Percentiles rank a stretch among this genome's conserved stretches.
Evolutionary conservation across 2,797 vertebrate genomes (phyloP).

Genomic region (Philypnodon macrostomus): DNA sequence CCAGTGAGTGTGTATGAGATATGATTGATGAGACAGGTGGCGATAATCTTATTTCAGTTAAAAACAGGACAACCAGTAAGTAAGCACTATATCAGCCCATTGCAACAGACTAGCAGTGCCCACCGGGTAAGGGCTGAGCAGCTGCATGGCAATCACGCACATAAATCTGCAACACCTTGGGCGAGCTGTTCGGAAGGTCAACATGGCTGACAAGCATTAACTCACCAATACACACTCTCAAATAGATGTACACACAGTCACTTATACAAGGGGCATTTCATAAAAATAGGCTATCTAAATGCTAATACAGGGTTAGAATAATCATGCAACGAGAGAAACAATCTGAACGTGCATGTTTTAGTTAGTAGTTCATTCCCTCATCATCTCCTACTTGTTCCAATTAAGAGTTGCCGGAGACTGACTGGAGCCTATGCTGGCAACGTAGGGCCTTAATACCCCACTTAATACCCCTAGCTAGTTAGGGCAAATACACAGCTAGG

Average conservation of each 20-base stretch:
- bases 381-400: too few species aligned
- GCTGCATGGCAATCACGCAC: constrained; percentile 49
- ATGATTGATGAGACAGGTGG: too few species aligned
- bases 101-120: constrained; percentile 6
- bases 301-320: constrained; percentile 54
- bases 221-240: constrained; percentile 17
- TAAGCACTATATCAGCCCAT: too few species aligned
- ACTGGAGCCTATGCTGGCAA: too few species aligned
- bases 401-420: too few species aligned
- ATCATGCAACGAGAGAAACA: constrained; percentile 22
- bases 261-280: constrained; percentile 42
- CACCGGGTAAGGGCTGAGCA: constrained; percentile 43
- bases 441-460: too few species aligned
- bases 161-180: constrained; percentile 42
- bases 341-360: not conserved
- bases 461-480: too few species aligned
- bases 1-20: too few species aligned
- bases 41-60: not conserved
- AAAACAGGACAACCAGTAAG: not conserved
- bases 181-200: constrained; percentile 56
- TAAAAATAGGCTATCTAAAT: constrained; percentile 61
- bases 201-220: constrained; percentile 36
- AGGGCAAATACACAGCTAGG: too few species aligned
- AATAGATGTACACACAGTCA: constrained; percentile 12
- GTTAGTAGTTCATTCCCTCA: too few species aligned